These are phyloP conservation scores for Ennomos quercinarius DNA, from an alignment of 2,888 invertebrate species.

Conservation along the genomic window DNA sequence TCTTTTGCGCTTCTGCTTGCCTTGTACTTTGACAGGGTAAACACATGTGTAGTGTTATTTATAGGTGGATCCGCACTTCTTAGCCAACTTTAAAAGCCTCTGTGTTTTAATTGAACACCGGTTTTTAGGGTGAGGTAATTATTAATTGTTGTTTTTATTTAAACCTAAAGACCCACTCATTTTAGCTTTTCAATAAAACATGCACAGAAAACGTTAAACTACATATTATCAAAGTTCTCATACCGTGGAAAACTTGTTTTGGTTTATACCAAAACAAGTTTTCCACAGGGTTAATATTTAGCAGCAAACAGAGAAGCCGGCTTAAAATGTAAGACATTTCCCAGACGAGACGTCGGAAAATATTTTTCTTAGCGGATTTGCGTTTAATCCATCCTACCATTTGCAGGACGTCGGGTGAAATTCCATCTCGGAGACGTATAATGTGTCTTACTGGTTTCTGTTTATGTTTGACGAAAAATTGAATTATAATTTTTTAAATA, in stretches of 20 bases:
- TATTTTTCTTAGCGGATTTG: conserved; percentile 31
- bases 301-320: conserved; percentile 16
- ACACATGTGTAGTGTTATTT: conserved; percentile 25
- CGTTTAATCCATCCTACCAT: conserved; percentile 19
- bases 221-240: background rate
- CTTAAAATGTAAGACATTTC: conserved; percentile 23
- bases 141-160: too few species aligned
- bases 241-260: too few species aligned
- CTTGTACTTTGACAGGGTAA: conserved; percentile 56
- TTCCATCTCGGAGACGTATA: background rate
- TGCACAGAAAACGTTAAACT: background rate
- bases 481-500: background rate
- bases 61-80: background rate
- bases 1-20: conserved; percentile 66
- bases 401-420: conserved; percentile 2
- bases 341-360: conserved; percentile 23
- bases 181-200: too few species aligned
- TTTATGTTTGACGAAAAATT: background rate
- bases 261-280: conserved; percentile 1
- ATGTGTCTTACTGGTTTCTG: too few species aligned
- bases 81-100: background rate
- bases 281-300: conserved; percentile 22
- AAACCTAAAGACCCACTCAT: too few species aligned
- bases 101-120: too few species aligned
- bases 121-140: too few species aligned